Percentiles rank a stretch among this genome's conserved stretches.
These are phyloP conservation scores for Catostylus mosaicus DNA, from an alignment of 30 jellyfish, hydroid and myxozoan genomes.

Conservation along the genomic window DNA sequence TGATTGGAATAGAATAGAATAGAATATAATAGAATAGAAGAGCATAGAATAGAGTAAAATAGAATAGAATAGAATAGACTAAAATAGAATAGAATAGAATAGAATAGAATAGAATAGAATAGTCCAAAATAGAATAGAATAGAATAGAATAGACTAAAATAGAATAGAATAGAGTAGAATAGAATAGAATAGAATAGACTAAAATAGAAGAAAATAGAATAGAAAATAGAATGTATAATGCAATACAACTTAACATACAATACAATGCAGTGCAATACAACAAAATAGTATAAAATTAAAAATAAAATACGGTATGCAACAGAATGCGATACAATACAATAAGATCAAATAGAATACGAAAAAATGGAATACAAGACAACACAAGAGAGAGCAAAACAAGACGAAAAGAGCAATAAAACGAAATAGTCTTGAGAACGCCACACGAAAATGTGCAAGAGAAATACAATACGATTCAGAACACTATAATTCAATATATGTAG, in stretches of 20 bases:
- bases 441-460: not conserved
- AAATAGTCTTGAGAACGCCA: no score
- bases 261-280: not conserved
- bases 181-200: not conserved
- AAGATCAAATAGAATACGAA: not conserved
- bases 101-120: not conserved
- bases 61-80: no score
- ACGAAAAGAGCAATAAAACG: no score
- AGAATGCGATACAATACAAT: not conserved
- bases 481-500: not conserved
- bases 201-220: no score
- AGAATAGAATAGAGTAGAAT: no score
- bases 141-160: not conserved
- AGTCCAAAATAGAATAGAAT: not conserved
- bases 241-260: not conserved
- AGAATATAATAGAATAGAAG: not conserved
- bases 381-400: no score
- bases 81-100: no score
- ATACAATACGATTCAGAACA: not conserved
- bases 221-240: not conserved
- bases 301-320: not conserved
- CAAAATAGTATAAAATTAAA: not conserved
- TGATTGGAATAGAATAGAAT: not conserved
- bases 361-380: not conserved
- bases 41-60: not conserved